These are phyloP conservation scores for Zygaena filipendulae DNA, from an alignment of 2,888 invertebrate genomes.

Conservation along the genomic window DNA sequence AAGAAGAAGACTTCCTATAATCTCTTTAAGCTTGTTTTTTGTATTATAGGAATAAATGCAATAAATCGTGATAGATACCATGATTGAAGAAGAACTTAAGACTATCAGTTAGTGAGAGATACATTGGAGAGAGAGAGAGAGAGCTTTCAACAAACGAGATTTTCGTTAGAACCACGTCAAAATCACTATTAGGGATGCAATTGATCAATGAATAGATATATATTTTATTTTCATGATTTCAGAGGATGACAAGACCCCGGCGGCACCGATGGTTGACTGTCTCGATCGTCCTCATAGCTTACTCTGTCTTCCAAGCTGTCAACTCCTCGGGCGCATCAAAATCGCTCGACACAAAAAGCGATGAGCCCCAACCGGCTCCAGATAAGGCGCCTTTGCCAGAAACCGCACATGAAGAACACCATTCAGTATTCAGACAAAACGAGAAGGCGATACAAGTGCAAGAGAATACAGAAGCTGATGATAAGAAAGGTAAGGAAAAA, in stretches of 20 bases:
- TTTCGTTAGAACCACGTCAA: too few relatives aligned
- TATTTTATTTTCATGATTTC: slow-evolving; percentile 22
- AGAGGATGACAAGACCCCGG: slow-evolving; percentile 72
- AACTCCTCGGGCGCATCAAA: too few relatives aligned
- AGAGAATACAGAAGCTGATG: slow-evolving; percentile 1
- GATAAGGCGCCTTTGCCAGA: slow-evolving; percentile 7
- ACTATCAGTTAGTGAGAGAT: too few relatives aligned
- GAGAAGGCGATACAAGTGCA: slow-evolving; percentile 6
- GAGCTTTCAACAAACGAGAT: too few relatives aligned
- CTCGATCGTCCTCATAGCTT: slow-evolving; percentile 74
- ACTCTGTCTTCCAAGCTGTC: slow-evolving; percentile 71
- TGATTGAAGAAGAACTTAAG: too few relatives aligned
- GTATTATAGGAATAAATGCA: too few relatives aligned
- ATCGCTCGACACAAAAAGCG: slow-evolving; percentile 10
- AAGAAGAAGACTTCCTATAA: too few relatives aligned
- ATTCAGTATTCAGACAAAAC: background rate
- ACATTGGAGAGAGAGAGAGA: too few relatives aligned
- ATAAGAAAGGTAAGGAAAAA: slow-evolving; percentile 16
- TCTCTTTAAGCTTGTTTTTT: too few relatives aligned
- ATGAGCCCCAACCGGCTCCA: slow-evolving; percentile 10
- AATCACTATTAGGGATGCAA: too few relatives aligned
- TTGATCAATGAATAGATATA: too few relatives aligned
- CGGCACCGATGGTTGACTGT: slow-evolving; percentile 75
- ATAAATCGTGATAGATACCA: too few relatives aligned
- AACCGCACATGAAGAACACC: background rate